Evolutionary conservation across 2,113 vertebrate genomes (phyloP).

Genomic region (Probosciger aterrimus): DNA sequence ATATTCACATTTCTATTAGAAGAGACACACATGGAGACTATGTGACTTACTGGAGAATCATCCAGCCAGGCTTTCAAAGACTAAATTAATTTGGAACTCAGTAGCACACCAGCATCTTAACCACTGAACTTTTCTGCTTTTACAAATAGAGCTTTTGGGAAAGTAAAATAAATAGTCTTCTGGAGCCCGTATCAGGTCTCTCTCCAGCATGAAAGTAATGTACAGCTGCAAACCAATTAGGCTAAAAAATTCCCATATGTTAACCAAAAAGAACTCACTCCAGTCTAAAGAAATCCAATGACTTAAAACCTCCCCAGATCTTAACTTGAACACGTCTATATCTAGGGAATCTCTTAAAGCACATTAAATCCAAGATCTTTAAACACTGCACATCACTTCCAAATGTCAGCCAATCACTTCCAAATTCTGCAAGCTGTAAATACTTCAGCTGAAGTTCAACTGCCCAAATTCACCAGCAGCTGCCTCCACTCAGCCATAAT

Average conservation of each 20-base stretch:
- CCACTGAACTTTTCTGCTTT: neutral
- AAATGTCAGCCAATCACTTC: neutral
- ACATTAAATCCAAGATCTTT: neutral
- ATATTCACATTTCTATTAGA: neutral
- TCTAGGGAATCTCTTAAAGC: slow-evolving; percentile 20
- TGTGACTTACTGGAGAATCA: neutral
- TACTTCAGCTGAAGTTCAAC: slow-evolving; percentile 15
- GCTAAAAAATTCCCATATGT: slow-evolving; percentile 29
- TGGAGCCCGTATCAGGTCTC: neutral
- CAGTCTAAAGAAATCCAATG: neutral
- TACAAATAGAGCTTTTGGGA: neutral
- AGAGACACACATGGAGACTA: neutral
- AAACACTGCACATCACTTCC: neutral
- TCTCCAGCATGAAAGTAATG: neutral
- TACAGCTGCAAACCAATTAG: slow-evolving; percentile 30
- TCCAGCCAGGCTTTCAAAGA: neutral
- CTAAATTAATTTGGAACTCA: neutral
- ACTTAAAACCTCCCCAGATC: slow-evolving; percentile 1
- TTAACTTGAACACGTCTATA: neutral
- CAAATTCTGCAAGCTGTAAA: slow-evolving; percentile 7
- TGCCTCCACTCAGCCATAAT: neutral
- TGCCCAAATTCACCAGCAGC: neutral
- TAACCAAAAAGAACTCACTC: neutral
- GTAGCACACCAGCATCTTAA: neutral
- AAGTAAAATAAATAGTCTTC: neutral